A percentile compares a stretch with the other conserved stretches of the same genome.
Conservation (phyloP, 2,888 invertebrate genomes). For the Salticus scenicus region DNA sequence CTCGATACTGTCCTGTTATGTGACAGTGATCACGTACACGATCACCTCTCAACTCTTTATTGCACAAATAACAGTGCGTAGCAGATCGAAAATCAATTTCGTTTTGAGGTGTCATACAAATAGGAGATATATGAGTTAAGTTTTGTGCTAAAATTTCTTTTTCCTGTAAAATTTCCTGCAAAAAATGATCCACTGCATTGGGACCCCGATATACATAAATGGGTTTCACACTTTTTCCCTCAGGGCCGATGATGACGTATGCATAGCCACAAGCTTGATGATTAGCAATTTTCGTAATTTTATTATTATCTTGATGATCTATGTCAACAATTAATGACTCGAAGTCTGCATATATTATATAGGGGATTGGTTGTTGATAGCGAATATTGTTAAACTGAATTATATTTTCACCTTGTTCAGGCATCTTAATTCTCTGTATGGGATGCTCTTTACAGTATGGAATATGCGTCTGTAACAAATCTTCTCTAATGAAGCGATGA, state of each 20-base stretch:
- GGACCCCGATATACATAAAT: not conserved
- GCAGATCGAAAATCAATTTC: not conserved
- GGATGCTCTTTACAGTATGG: no score
- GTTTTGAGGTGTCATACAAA: not conserved
- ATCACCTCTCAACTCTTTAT: not conserved
- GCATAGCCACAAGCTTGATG: not conserved
- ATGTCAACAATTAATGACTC: not conserved
- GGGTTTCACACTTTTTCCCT: not conserved
- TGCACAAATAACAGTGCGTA: not conserved
- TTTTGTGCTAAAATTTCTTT: not conserved
- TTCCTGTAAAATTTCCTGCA: not conserved
- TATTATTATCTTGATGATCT: no score
- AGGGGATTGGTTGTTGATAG: not conserved
- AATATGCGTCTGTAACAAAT: no score
- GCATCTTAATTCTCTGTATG: no score
- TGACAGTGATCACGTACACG: slow-evolving; percentile 14
- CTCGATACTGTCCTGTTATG: slow-evolving; percentile 2
- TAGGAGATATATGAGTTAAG: not conserved
- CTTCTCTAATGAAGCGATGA: no score
- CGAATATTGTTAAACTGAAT: no score
- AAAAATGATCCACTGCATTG: not conserved
- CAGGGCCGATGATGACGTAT: not conserved
- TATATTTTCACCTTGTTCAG: no score
- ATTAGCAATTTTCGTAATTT: not conserved
- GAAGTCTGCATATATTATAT: slow-evolving; percentile 20